These are phyloP conservation scores for Gulo gulo DNA, from an alignment of 2,113 vertebrate species.

Conservation along the genomic window DNA sequence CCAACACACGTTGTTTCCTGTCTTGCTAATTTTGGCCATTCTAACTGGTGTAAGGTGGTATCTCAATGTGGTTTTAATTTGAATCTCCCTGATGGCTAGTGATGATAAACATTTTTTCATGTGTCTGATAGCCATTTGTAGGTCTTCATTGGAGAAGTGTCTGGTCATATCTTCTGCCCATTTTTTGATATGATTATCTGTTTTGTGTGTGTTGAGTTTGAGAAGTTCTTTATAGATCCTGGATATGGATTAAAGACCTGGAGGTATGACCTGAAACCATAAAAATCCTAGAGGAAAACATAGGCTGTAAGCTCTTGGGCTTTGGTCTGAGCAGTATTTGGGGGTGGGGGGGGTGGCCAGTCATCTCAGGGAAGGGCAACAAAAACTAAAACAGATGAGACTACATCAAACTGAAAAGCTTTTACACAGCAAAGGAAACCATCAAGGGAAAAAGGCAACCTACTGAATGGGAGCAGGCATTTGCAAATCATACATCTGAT, in stretches of 20 bases:
- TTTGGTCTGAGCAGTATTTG: neutral
- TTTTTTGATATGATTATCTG: too few relatives aligned
- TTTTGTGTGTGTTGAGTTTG: too few relatives aligned
- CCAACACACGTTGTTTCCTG: too few relatives aligned
- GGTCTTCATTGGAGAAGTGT: too few relatives aligned
- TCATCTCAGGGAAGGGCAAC: neutral
- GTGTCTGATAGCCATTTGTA: too few relatives aligned
- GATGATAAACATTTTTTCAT: too few relatives aligned
- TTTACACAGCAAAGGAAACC: neutral
- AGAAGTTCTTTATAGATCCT: too few relatives aligned
- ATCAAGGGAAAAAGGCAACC: neutral
- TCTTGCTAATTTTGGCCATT: too few relatives aligned
- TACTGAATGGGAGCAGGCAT: neutral
- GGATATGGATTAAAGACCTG: neutral
- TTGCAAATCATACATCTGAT: neutral
- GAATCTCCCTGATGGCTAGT: too few relatives aligned
- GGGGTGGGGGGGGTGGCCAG: neutral
- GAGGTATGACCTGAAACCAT: neutral
- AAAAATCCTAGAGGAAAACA: neutral
- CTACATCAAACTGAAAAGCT: neutral
- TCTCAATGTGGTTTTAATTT: too few relatives aligned
- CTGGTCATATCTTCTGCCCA: too few relatives aligned
- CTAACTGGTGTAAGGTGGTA: too few relatives aligned
- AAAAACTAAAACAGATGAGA: neutral
- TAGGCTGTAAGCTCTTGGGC: neutral